A percentile compares a stretch with the other conserved stretches of the same genome.
Conservation (phyloP, 2,113 vertebrate species). For the Rhabdornis inornatus region DNA sequence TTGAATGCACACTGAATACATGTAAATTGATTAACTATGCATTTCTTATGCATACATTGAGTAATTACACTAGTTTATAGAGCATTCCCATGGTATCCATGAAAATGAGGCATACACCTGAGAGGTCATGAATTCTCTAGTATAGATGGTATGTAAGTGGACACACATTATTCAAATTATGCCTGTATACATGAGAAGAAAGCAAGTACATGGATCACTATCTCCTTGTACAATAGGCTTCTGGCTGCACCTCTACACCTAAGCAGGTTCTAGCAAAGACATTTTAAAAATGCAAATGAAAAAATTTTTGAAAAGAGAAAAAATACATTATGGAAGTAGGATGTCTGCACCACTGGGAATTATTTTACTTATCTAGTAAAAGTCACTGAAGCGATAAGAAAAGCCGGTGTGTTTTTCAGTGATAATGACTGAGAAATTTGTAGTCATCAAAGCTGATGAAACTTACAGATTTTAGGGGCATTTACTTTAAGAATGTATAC, state of each 20-base stretch:
- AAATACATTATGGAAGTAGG: not conserved
- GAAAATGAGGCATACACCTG: not conserved
- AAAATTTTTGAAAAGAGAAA: not conserved
- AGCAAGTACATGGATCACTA: not conserved
- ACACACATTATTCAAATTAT: not conserved
- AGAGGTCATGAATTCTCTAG: not conserved
- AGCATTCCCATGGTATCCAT: not conserved
- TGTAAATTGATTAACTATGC: not conserved
- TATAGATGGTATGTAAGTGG: not conserved
- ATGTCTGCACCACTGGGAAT: not conserved
- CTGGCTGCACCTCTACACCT: not conserved
- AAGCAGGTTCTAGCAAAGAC: not conserved
- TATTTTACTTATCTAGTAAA: not conserved
- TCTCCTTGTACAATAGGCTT: not conserved
- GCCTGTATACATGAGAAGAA: not conserved
- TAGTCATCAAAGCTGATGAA: not conserved
- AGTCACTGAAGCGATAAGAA: not conserved
- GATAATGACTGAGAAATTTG: not conserved
- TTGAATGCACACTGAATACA: not conserved
- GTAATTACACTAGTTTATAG: not conserved
- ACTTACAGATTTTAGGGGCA: not conserved
- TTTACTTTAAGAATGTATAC: not conserved
- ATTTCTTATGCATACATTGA: not conserved
- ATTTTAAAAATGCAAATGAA: not conserved
- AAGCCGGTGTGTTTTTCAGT: not conserved